Conservation (phyloP, 2,888 invertebrate genomes). For the Tridacna crocea region DNA sequence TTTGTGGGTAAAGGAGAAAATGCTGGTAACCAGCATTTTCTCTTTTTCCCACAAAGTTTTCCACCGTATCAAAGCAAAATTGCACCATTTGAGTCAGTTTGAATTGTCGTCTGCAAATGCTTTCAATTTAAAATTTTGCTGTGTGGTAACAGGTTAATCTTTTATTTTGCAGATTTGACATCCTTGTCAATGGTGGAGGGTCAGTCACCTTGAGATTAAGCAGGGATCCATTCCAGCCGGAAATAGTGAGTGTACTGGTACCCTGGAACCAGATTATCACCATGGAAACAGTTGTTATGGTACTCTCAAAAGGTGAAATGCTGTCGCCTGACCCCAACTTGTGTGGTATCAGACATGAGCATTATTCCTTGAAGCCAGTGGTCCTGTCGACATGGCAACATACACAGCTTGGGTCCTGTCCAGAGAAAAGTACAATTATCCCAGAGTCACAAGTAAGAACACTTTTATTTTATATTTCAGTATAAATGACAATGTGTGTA, state of each 20-base stretch:
- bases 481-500: too few species aligned
- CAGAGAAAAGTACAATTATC: slow-evolving; percentile 82
- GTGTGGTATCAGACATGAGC: slow-evolving; percentile 79
- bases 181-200: slow-evolving; percentile 99
- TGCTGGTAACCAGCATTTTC: too few species aligned
- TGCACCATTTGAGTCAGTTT: too few species aligned
- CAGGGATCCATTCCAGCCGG: slow-evolving; percentile 92
- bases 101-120: too few species aligned
- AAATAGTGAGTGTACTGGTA: slow-evolving; percentile 85
- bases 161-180: slow-evolving; percentile 93
- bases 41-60: too few species aligned
- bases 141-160: too few species aligned
- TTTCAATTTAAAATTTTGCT: too few species aligned
- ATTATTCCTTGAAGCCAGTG: slow-evolving; percentile 79
- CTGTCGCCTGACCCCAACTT: slow-evolving; percentile 85
- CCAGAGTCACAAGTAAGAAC: slow-evolving; percentile 82
- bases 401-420: slow-evolving; percentile 83
- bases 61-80: too few species aligned
- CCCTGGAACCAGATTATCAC: slow-evolving; percentile 98
- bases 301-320: slow-evolving; percentile 65
- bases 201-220: slow-evolving; percentile 98
- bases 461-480: too few species aligned
- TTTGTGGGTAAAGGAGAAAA: too few species aligned
- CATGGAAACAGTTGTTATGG: slow-evolving; percentile 80
- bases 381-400: slow-evolving; percentile 84